Percentiles rank a stretch among this genome's conserved stretches.
Conservation (phyloP, 2,888 invertebrate species). For the Andrena fulva region DNA sequence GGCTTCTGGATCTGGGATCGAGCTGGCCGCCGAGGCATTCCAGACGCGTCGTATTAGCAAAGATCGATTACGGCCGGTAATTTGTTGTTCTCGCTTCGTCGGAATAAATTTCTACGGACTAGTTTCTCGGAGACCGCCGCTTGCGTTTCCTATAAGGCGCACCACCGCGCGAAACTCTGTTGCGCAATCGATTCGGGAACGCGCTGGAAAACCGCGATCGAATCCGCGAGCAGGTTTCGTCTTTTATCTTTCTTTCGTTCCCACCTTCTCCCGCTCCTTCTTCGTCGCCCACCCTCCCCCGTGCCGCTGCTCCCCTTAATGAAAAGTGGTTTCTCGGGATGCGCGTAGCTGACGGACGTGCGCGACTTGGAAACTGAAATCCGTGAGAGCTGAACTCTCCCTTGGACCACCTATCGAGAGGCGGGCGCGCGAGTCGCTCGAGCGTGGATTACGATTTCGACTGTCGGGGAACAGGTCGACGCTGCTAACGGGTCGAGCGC, state of each 20-base stretch:
- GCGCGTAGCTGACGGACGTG: background rate
- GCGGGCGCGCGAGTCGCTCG: slow-evolving; percentile 38
- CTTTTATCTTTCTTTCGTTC: slow-evolving; percentile 26
- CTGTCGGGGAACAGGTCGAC: slow-evolving; percentile 29
- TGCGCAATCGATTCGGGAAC: slow-evolving; percentile 50
- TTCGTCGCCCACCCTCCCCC: background rate
- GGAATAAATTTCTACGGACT: slow-evolving; percentile 82
- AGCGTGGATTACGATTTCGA: slow-evolving; percentile 60
- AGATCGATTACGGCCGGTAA: slow-evolving; percentile 82
- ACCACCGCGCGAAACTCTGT: slow-evolving; percentile 53
- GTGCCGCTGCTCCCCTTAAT: slow-evolving; percentile 5
- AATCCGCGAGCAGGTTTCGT: slow-evolving; percentile 51
- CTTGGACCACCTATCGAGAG: slow-evolving; percentile 47
- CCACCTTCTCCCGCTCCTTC: background rate
- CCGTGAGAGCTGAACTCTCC: slow-evolving; percentile 39
- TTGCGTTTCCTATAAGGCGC: slow-evolving; percentile 63
- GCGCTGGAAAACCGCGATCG: slow-evolving; percentile 52
- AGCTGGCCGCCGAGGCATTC: slow-evolving; percentile 76
- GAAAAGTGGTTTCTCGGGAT: slow-evolving; percentile 29
- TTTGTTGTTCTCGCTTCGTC: slow-evolving; percentile 83
- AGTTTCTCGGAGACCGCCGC: slow-evolving; percentile 69
- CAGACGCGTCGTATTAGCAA: slow-evolving; percentile 82
- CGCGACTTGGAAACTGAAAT: slow-evolving; percentile 19
- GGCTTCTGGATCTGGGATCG: slow-evolving; percentile 19
- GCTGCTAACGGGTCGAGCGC: slow-evolving; percentile 21